Evolutionary conservation across 2,888 invertebrate genomes (phyloP), one percentile per base, ranked within the genome.

Genomic region (Tholera decimalis): DNA sequence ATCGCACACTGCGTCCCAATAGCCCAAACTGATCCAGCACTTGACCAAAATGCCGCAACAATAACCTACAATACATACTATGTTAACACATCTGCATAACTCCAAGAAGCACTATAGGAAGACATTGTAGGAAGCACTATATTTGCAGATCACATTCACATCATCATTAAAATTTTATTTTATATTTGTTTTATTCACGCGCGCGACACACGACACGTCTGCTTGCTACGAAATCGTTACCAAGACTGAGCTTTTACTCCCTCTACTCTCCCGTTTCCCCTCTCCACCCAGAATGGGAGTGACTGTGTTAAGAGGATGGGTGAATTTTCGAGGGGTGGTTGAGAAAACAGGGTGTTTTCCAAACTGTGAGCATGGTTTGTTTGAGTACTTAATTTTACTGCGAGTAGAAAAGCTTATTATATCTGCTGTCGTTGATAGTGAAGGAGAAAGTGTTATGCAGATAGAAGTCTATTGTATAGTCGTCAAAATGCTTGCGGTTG

Each of bases 211-310:
- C 39, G 54, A 66, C 24, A 64, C 90, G 85, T 83, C 82, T 82
- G 82, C 56, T 59, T 79, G 54, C 44, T 65, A 55, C 60, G 60
- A 70, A 67, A 70, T 79, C 77, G 79, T 73, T 68, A 72, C 62
- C 78, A 73, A 74, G 58, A 92, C 92, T 92, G 86, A 88, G 83
- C 83, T 83, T 84, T 86, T 60, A 65, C 56, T 66, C 75, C 70
- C 77, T 68, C 65, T 60, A 63, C 74, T 65, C 73, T 60, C 63
- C n/a, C n/a, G n/a, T n/a, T n/a, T 57, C 67, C 75, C 70, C 77
- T 68, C 65, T 60, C 64, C 74, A 66, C 73, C 61, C 63, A 50
- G n/a, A 68, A 49, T 50, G 68, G 73, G 72, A 58, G 79, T 70
- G 73, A 73, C 73, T 60, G 73, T 78, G 71, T 79, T 75, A 70